Evolutionary conservation across 2,888 invertebrate species (phyloP), one percentile per base, ranked within the genome.

Genomic region (Acanthosepion lycidas): DNA sequence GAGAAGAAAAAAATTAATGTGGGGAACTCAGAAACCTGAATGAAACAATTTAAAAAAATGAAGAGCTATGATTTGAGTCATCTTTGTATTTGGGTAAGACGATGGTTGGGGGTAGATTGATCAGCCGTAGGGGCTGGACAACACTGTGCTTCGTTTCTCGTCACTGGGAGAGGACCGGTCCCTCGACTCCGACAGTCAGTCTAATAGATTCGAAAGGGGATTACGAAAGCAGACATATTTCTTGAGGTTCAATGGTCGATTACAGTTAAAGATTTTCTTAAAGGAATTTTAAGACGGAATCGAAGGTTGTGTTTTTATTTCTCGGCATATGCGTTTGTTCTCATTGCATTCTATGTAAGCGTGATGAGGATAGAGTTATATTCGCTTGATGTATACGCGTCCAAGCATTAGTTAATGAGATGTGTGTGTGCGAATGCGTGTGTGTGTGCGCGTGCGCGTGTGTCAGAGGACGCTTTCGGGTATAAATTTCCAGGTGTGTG

Each of bases 201-300:
- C 78, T n/a, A 78, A 78, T 33, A 78, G 78, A 78, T 78, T 78
- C 78, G n/a, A 78, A 33, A 18, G n/a, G 78, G 78, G 78, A 78
- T 78, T 78, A 78, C 78, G 78, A 78, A 33, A n/a, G 78, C 12
- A n/a, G 78, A 78, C 78, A 78, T 78, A 78, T 78, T n/a, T 78
- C 78, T 78, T n/a, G n/a, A 33, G 78, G 78, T 78, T 33, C 78
- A 78, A 78, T 78, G n/a, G 78, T 78, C n/a, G 78, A 78, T 78
- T 78, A 18, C 78, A n/a, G 33, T 78, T 78, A 33, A 78, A 78
- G 78, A 78, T 78, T 78, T 78, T 78, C 18, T 33, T 15, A 78
- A 15, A 78, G 9, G n/a, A n/a, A 15, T 78, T 78, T 78, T n/a
- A n/a, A 78, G 78, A 78, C 78, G n/a, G n/a, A 78, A 78, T 78